Evolutionary conservation across 2,888 invertebrate species (phyloP).

Genomic region (Tridacna gigas): DNA sequence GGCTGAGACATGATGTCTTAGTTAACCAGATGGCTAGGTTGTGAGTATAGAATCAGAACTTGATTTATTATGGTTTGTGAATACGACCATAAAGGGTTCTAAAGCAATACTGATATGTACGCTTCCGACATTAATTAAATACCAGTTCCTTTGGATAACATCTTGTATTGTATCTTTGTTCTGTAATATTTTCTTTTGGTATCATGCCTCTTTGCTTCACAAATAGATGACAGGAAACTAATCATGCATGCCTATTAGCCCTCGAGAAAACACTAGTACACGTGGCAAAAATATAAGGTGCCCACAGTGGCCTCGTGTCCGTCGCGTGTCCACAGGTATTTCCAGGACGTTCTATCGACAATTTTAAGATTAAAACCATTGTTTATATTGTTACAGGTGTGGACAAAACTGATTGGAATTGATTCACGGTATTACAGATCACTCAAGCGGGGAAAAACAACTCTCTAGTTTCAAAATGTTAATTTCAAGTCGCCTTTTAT

Average conservation of each 20-base stretch:
- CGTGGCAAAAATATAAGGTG: slow-evolving; percentile 19
- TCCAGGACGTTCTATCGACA: slow-evolving; percentile 18
- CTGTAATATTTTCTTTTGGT: background rate
- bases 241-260: slow-evolving; percentile 24
- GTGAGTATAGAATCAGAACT: no score
- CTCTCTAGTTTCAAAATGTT: slow-evolving; percentile 18
- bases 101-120: no score
- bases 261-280: slow-evolving; percentile 8
- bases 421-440: slow-evolving; percentile 7
- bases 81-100: no score
- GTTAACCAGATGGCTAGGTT: no score
- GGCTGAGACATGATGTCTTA: no score
- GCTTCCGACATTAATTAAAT: no score
- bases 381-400: slow-evolving; percentile 29
- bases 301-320: slow-evolving; percentile 4
- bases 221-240: slow-evolving; percentile 5
- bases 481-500: slow-evolving; percentile 4
- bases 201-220: background rate
- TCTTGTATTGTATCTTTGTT: background rate
- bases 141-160: background rate
- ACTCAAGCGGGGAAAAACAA: slow-evolving; percentile 15
- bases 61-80: no score
- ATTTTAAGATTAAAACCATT: slow-evolving; percentile 23
- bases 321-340: slow-evolving; percentile 22
- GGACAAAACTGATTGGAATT: slow-evolving; percentile 20